Conservation (phyloP, 2,888 invertebrate genomes). For the Stenoptilia bipunctidactyla region DNA sequence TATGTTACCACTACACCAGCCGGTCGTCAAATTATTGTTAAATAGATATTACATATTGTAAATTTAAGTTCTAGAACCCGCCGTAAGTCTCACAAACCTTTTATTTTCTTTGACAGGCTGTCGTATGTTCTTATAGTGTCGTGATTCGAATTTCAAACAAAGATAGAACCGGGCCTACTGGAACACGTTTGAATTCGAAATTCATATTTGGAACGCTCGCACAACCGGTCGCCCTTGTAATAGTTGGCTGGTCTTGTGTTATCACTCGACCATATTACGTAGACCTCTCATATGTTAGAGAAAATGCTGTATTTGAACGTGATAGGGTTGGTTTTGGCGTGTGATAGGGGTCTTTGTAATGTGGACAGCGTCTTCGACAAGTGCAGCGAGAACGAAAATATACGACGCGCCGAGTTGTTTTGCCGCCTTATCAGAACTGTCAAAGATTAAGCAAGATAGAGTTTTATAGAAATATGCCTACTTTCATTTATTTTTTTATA, state of each 20-base stretch:
- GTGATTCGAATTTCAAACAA: too few species aligned
- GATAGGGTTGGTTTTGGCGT: slow-evolving; percentile 13
- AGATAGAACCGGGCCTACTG: slow-evolving; percentile 22
- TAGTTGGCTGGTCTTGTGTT: slow-evolving; percentile 68
- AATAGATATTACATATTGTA: too few species aligned
- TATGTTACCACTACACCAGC: too few species aligned
- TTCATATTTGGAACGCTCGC: slow-evolving; percentile 59
- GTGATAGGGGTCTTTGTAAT: slow-evolving; percentile 38
- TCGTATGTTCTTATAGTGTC: too few species aligned
- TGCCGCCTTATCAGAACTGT: slow-evolving; percentile 64
- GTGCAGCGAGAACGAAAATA: slow-evolving; percentile 70
- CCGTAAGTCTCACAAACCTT: too few species aligned
- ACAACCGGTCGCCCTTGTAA: slow-evolving; percentile 70
- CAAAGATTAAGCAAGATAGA: slow-evolving; percentile 33
- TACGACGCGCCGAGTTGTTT: slow-evolving; percentile 67
- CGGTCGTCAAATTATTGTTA: too few species aligned
- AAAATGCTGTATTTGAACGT: neutral
- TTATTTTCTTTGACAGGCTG: too few species aligned
- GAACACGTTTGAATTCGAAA: slow-evolving; percentile 61
- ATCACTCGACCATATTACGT: slow-evolving; percentile 42
- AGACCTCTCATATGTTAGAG: slow-evolving; percentile 20
- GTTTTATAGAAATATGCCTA: too few species aligned
- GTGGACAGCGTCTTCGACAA: slow-evolving; percentile 57
- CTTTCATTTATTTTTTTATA: too few species aligned
- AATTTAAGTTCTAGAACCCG: too few species aligned